Evolutionary conservation across 2,113 vertebrate species (phyloP), one percentile per base, ranked within the genome.

Genomic region (Gambusia affinis): DNA sequence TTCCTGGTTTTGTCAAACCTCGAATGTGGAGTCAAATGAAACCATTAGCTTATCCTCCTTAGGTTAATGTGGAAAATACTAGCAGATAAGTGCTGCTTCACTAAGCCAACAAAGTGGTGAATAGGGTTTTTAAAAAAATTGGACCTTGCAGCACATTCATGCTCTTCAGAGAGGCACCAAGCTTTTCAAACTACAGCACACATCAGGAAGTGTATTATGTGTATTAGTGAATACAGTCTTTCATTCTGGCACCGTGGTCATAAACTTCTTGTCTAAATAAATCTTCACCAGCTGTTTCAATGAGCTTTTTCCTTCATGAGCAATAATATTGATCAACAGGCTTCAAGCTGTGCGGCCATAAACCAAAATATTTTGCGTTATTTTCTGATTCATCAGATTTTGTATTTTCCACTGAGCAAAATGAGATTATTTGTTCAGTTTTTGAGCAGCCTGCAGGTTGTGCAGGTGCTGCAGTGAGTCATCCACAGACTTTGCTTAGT

Each of bases 391-490:
- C 33, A 44, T 74, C 39, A 72, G 42, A 67, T 74, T 1, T 15
- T 5, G n/a, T 14, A 7, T 75, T 88, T 70, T 72, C 4, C 64
- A 65, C 19, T 1, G 27, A 39, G 64, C 5, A 51, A 66, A 72
- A 75, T 57, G 6, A 73, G 47, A 78, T 82, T 60, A 61, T 51
- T 87, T 70, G 11, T 72, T 80, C 30, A 4, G 22, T 47, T 28
- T 39, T 14, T 65, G 57, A 75, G 51, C 66, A 24, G 42, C 69
- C 29, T 66, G 67, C 69, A 60, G 47, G 39, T 83, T 67, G 60
- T 78, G 70, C 70, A 78, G 75, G 79, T 82, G 77, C 69, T 74
- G 75, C 80, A 73, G 75, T 87, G 73, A 39, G 19, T 78, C 87
- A 87, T 65, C 17, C 60, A 27, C 61, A 81, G 62, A 78, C 70